phyloP scores from a whole-genome alignment of 2,888 invertebrate genomes.

The Sinelater perroti region DNA sequence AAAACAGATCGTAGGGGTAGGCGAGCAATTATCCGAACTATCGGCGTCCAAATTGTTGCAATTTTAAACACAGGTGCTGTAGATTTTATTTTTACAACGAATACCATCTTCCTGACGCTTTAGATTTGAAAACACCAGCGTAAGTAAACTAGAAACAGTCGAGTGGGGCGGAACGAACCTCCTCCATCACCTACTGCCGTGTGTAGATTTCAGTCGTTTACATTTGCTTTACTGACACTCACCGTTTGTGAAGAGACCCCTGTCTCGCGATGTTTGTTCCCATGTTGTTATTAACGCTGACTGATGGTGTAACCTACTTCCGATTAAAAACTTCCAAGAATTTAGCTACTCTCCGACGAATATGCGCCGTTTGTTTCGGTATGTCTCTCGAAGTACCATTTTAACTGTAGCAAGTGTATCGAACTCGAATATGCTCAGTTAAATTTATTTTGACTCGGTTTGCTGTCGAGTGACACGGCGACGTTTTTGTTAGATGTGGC shows the following conservation, averaged over 20 bases:
- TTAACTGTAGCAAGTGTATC: constrained; percentile 47
- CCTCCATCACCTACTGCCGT: constrained; percentile 47
- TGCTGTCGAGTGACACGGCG: no score
- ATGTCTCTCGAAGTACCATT: constrained; percentile 47
- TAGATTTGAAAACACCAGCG: constrained; percentile 45
- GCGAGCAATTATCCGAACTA: constrained; percentile 43
- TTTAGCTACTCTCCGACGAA: constrained; percentile 32
- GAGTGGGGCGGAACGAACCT: constrained; percentile 19
- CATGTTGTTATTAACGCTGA: constrained; percentile 40
- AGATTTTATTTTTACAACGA: constrained; percentile 54
- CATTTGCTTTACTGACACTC: constrained; percentile 19
- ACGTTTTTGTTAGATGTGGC: no score
- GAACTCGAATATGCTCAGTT: constrained; percentile 53
- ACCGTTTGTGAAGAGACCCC: constrained; percentile 25
- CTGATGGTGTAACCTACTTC: constrained; percentile 42
- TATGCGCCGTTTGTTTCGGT: constrained; percentile 33
- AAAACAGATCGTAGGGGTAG: constrained; percentile 32
- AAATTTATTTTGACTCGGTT: constrained; percentile 48
- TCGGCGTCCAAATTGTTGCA: constrained; percentile 52
- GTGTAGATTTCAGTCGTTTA: constrained; percentile 39
- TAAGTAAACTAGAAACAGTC: constrained; percentile 35
- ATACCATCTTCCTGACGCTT: constrained; percentile 48
- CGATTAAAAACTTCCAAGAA: constrained; percentile 30
- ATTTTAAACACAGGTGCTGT: constrained; percentile 53
- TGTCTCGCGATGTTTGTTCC: constrained; percentile 31